Evolutionary conservation across 2,888 invertebrate genomes (phyloP), one percentile per base, ranked within the genome.

Genomic region (Phaedon cochleariae): DNA sequence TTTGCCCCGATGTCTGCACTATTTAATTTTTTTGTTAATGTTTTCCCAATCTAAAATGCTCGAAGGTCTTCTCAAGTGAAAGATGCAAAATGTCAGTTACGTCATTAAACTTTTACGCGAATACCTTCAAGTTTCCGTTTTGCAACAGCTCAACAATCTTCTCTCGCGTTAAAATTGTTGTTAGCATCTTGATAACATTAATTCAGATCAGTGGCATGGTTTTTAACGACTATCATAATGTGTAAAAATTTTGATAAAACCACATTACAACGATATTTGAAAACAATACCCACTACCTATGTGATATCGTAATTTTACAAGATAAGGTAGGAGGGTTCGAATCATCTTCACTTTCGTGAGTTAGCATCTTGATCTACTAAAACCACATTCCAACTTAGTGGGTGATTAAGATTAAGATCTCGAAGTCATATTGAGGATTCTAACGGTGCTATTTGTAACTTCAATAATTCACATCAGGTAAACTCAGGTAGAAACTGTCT

Each of bases 71-170:
- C 37, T 37, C 68, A 67, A 65, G 68, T 51, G 69, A 68, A 70
- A 72, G 70, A 74, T 70, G 68, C 67, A 65, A 73, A 73, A 74
- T 74, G 74, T 70, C 73, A 73, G 72, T 75, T 75, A 68, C 74
- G 71, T 72, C 74, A 73, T 68, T 70, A 46, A 62, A 67, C 65
- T 63, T 65, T 65, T 59, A 67, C 59, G 37, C 53, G 34, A 59
- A 54, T 61, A 61, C n/a, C n/a, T n/a, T n/a, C n/a, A n/a, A n/a
- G n/a, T n/a, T n/a, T n/a, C n/a, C n/a, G n/a, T 67, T 62, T 67
- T 54, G 67, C 62, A 62, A 62, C n/a, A n/a, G n/a, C n/a, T n/a
- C n/a, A n/a, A n/a, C 52, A 62, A 45, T 17, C 54, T 68, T 65
- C 58, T 65, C 49, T 53, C 31, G 34, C 55, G 49, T 26, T 64